Conservation (phyloP, 92 coral and sea anemone genomes). For the Zoanthus sansibaricus region DNA sequence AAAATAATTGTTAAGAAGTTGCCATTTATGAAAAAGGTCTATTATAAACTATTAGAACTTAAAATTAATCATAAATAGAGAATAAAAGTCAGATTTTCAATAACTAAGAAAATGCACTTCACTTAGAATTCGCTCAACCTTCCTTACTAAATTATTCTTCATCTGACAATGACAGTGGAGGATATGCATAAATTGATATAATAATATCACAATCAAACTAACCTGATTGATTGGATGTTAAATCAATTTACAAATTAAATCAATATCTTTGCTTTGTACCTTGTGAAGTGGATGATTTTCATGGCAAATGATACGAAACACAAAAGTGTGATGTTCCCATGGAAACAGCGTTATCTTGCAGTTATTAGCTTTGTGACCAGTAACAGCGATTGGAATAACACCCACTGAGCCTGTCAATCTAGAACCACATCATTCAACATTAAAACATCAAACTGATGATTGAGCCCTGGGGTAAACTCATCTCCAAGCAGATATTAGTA, state of each 20-base stretch:
- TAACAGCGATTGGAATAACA: slow-evolving; percentile 51
- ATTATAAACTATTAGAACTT: no score
- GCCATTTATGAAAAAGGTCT: no score
- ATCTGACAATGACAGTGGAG: no score
- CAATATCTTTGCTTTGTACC: slow-evolving; percentile 22
- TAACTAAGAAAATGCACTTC: no score
- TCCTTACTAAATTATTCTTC: no score
- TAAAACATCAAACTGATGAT: not conserved
- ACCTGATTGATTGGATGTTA: not conserved
- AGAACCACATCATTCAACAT: not conserved
- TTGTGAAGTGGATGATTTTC: slow-evolving; percentile 68
- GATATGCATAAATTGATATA: no score
- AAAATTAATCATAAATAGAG: no score
- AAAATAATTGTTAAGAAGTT: no score
- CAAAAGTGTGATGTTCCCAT: slow-evolving; percentile 83
- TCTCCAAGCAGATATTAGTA: no score
- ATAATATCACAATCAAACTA: not conserved
- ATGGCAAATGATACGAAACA: slow-evolving; percentile 75
- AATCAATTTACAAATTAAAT: not conserved
- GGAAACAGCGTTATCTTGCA: slow-evolving; percentile 69
- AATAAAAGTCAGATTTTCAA: no score
- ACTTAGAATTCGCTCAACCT: no score
- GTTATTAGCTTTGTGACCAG: slow-evolving; percentile 37
- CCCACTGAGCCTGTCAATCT: slow-evolving; percentile 58
- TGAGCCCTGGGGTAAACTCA: no score